Evolutionary conservation across 2,888 invertebrate genomes (phyloP).

Genomic region (Aleiodes alternator): DNA sequence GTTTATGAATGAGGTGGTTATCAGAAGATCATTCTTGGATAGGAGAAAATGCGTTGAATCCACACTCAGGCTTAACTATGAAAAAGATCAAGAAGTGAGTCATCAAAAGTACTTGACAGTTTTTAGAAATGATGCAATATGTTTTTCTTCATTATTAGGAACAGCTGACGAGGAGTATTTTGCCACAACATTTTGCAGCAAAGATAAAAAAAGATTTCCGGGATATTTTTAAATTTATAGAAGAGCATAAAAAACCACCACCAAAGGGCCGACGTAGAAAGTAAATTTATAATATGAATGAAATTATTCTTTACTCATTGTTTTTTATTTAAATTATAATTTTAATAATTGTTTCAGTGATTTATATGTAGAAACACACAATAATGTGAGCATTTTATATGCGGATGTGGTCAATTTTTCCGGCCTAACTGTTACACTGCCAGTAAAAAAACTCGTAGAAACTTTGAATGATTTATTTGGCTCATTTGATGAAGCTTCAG

Average conservation of each 20-base stretch:
- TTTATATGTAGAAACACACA: constrained; percentile 90
- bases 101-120: not conserved
- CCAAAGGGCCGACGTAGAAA: constrained; percentile 74
- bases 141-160: constrained; percentile 78
- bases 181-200: constrained; percentile 89
- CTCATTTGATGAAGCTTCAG: constrained; percentile 92
- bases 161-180: constrained; percentile 88
- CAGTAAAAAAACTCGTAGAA: constrained; percentile 89
- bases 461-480: constrained; percentile 94
- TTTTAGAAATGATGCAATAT: constrained; percentile 14
- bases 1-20: constrained; percentile 91
- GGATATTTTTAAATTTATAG: constrained; percentile 74
- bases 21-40: constrained; percentile 91
- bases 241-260: constrained; percentile 72
- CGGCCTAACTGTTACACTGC: constrained; percentile 88
- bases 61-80: constrained; percentile 87
- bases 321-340: constrained; percentile 7
- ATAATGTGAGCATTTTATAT: constrained; percentile 92
- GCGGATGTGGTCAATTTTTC: constrained; percentile 97
- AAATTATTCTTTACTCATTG: constrained; percentile 11
- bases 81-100: constrained; percentile 89
- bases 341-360: constrained; percentile 79
- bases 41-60: constrained; percentile 91
- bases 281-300: constrained; percentile 64
- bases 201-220: constrained; percentile 78